These are phyloP conservation scores for Hemicentrotus pulcherrimus DNA, from an alignment of 35 echinoderm and acorn worm genomes.

Conservation along the genomic window DNA sequence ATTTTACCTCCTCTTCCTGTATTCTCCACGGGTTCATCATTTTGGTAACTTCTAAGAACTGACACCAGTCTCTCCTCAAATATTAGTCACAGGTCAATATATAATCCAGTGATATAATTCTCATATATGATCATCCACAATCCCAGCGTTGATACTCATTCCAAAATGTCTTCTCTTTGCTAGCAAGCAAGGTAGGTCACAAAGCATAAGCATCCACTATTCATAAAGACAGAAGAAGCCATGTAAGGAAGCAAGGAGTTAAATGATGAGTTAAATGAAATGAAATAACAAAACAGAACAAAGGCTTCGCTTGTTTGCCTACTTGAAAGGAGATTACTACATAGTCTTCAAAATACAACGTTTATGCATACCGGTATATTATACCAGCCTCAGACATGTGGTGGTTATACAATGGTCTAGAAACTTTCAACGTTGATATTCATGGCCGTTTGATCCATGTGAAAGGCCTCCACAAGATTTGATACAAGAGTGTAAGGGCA, in stretches of 20 bases:
- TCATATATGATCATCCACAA: neutral
- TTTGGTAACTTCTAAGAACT: neutral
- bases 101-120: neutral
- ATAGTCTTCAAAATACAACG: neutral
- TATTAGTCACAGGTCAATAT: neutral
- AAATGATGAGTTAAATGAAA: neutral
- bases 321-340: neutral
- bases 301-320: neutral
- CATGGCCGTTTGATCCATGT: neutral
- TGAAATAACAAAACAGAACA: neutral
- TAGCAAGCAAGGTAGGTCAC: neutral
- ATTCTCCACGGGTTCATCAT: conserved; percentile 44
- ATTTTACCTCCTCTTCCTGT: conserved; percentile 6
- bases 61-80: neutral
- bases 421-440: neutral
- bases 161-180: neutral
- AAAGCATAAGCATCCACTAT: neutral
- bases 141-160: neutral
- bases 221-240: neutral
- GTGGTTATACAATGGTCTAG: neutral
- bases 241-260: neutral
- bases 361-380: neutral
- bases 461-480: neutral
- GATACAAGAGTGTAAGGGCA: neutral
- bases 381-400: neutral